These are phyloP conservation scores for Gymnoscopelus microlampas DNA, from an alignment of 2,797 vertebrate genomes.

Conservation along the genomic window DNA sequence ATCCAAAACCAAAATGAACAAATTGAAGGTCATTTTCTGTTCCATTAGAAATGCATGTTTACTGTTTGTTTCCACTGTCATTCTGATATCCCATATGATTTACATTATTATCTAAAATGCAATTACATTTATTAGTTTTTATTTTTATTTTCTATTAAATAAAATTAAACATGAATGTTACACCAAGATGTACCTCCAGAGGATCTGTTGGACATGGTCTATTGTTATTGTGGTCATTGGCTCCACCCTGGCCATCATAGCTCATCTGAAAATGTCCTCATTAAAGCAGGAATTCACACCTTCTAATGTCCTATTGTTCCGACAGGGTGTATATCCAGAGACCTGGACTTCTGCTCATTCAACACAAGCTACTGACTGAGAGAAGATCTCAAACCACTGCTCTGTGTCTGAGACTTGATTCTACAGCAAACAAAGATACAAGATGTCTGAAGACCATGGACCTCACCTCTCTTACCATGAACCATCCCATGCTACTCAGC, in stretches of 20 bases:
- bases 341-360: background rate
- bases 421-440: slow-evolving; percentile 27
- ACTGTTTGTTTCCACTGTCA: no score
- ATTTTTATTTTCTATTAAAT: no score
- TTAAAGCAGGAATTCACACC: slow-evolving; percentile 27
- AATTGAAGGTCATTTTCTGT: no score
- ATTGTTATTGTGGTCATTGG: no score
- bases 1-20: no score
- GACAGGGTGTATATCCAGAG: slow-evolving; percentile 20
- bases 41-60: no score
- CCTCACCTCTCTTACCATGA: slow-evolving; percentile 1
- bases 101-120: no score
- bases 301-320: slow-evolving; percentile 25
- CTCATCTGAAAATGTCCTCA: slow-evolving; percentile 27
- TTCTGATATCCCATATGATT: no score
- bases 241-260: background rate
- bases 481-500: slow-evolving; percentile 5
- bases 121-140: no score
- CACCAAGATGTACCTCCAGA: no score
- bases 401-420: background rate
- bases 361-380: slow-evolving; percentile 9
- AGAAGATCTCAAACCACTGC: background rate
- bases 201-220: no score
- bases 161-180: no score
- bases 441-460: slow-evolving; percentile 15